Percentiles rank a stretch among this genome's conserved stretches.
These are phyloP conservation scores for Coreoperca whiteheadi DNA, from an alignment of 2,113 vertebrate species.

Conservation along the genomic window DNA sequence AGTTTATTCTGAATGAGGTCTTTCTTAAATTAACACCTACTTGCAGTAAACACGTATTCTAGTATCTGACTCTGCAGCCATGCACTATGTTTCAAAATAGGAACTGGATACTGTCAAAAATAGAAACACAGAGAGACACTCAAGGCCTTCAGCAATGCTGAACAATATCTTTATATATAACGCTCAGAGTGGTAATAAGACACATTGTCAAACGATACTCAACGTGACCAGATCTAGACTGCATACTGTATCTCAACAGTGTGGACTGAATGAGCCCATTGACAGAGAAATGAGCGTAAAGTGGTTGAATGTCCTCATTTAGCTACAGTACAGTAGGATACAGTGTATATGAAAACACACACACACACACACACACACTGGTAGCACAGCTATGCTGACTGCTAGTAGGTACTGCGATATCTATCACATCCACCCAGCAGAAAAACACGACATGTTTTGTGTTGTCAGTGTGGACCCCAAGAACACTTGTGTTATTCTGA, in stretches of 20 bases:
- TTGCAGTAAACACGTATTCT: background rate
- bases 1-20: conserved; percentile 26
- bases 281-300: conserved; percentile 56
- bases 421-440: conserved; percentile 1
- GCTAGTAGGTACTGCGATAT: background rate
- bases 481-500: background rate
- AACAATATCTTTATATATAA: conserved; percentile 16
- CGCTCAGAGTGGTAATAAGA: background rate
- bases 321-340: conserved; percentile 69
- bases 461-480: background rate
- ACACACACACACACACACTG: conserved; percentile 30
- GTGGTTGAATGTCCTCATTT: conserved; percentile 73
- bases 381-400: conserved; percentile 28
- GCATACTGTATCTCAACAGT: conserved; percentile 9
- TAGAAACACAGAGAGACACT: conserved; percentile 12
- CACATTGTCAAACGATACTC: conserved; percentile 36
- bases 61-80: background rate
- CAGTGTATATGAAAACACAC: conserved; percentile 56
- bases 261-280: conserved; percentile 68
- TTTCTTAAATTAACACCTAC: conserved; percentile 30
- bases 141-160: background rate
- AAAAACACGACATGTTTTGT: conserved; percentile 10
- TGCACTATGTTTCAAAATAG: background rate
- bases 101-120: conserved; percentile 32
- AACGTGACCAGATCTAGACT: conserved; percentile 42